Evolutionary conservation across 2,797 vertebrate species (phyloP).

Genomic region (Ceryle rudis): DNA sequence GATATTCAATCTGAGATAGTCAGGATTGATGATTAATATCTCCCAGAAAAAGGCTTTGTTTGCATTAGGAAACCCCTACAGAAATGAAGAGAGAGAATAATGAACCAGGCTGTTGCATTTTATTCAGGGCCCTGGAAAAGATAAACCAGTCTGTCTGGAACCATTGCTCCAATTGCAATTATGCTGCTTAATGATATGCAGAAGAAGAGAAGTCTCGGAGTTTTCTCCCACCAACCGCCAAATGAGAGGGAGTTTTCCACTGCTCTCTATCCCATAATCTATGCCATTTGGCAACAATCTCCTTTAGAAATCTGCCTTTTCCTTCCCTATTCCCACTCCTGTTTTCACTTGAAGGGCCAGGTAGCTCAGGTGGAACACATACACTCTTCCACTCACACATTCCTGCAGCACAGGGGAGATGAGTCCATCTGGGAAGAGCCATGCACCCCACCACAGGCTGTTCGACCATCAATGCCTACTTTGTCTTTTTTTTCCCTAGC

Average conservation of each 20-base stretch:
- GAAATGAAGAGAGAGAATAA: constrained; percentile 8
- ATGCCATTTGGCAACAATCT: neutral
- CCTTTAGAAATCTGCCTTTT: neutral
- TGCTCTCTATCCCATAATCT: neutral
- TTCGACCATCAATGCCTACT: neutral
- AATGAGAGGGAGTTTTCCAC: neutral
- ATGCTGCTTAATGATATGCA: neutral
- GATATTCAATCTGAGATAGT: neutral
- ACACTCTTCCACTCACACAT: rapidly evolving
- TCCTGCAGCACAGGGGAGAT: neutral
- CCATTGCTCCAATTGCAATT: neutral
- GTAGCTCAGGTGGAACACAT: rapidly evolving
- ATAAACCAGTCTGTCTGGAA: neutral
- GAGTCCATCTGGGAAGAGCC: neutral
- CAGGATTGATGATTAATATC: neutral
- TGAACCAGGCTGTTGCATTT: neutral
- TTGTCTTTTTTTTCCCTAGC: neutral
- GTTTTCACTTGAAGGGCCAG: neutral
- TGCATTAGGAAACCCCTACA: neutral
- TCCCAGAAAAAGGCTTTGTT: neutral
- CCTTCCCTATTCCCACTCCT: neutral
- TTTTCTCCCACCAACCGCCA: neutral
- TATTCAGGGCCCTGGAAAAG: neutral
- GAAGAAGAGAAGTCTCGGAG: neutral
- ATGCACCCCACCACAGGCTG: neutral